Base-by-base conservation (phyloP, 2,888 invertebrate genomes). In the Drosophila peninsularis region DNA sequence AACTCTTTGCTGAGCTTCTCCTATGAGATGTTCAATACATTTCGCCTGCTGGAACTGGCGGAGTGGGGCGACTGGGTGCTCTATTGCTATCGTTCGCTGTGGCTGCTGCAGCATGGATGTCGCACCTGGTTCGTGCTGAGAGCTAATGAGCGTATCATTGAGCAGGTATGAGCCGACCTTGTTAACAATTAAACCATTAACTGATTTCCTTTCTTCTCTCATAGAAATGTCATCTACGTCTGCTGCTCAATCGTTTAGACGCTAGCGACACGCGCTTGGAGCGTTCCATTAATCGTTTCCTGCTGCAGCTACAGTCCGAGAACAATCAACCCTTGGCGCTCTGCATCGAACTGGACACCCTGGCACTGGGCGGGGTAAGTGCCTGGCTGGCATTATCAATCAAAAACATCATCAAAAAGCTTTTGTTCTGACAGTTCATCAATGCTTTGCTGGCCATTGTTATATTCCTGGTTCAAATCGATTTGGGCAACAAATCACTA, bases 391-490 rank as follows among this genome's bases (percentile, higher is more conserved):
- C 24, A 36, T 37, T 45, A n/a, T 3, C 24, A 56, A 42, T 17
- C 9, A 27, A 34, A 52, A 50, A 24, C 14, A 19, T 34, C 50
- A 52, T 37, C 27, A 11, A 24, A 52, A 21, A 42, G 4, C 9
- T 1, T 57, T 75, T 80, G 57, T 70, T 67, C 24, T 19, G 53
- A 0, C 73, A 92, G 91, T 78, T 91, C 37, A 64, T 82, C 55
- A 86, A 83, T 34, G 88, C 84, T 13, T 55, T 91, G 57, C 73
- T 87, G 42, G 75, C 80, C 58, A 90, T 90, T 71, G 85, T 92
- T 17, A 90, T 90, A 71, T 91, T 91, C 57, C 82, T 91, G 0
- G 82, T 91, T 50, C 91, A 91, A 83, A 87, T 91, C 42, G 91
- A 91, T 58, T 71, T 91, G 64, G 88, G 89, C 34, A 86, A 78